These are phyloP conservation scores for Tenthredo distinguenda DNA, from an alignment of 2,888 invertebrate genomes.

Conservation along the genomic window DNA sequence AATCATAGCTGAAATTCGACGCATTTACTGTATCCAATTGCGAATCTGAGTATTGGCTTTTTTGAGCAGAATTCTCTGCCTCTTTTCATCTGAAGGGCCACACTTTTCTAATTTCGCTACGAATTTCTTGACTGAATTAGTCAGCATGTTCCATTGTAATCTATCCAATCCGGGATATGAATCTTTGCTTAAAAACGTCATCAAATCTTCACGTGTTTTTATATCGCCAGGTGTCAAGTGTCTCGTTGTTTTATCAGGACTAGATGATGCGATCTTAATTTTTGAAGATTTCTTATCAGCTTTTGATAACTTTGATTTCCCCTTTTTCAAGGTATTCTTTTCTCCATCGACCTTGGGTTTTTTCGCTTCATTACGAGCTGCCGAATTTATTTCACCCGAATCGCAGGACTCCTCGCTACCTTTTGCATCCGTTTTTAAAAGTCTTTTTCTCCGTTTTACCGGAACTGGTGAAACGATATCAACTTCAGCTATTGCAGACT, in stretches of 20 bases:
- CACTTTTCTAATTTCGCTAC: constrained; percentile 66
- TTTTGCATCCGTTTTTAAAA: not conserved
- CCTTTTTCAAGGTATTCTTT: constrained; percentile 67
- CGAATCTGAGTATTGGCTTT: constrained; percentile 61
- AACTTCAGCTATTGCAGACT: not conserved
- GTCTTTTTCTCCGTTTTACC: constrained; percentile 12
- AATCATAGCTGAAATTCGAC: not conserved
- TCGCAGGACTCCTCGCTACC: not conserved
- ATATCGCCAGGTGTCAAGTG: constrained; percentile 51
- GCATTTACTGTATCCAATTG: constrained; percentile 59
- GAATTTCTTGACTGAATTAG: constrained; percentile 75
- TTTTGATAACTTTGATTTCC: constrained; percentile 71
- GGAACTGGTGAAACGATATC: not conserved
- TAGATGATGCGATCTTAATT: not conserved
- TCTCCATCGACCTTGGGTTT: not conserved
- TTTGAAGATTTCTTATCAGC: constrained; percentile 67
- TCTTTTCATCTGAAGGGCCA: constrained; percentile 48
- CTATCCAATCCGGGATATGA: constrained; percentile 76
- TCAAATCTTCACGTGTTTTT: constrained; percentile 62
- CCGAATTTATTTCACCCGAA: not conserved
- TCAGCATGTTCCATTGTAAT: constrained; percentile 81
- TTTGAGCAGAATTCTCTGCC: constrained; percentile 58
- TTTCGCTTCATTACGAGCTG: not conserved
- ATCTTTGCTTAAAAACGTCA: constrained; percentile 60
- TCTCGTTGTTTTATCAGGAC: not conserved